A percentile compares a stretch with the other conserved stretches of the same genome.
Conservation (phyloP, 2,888 invertebrate species). For the Monoplex corrugatus region DNA sequence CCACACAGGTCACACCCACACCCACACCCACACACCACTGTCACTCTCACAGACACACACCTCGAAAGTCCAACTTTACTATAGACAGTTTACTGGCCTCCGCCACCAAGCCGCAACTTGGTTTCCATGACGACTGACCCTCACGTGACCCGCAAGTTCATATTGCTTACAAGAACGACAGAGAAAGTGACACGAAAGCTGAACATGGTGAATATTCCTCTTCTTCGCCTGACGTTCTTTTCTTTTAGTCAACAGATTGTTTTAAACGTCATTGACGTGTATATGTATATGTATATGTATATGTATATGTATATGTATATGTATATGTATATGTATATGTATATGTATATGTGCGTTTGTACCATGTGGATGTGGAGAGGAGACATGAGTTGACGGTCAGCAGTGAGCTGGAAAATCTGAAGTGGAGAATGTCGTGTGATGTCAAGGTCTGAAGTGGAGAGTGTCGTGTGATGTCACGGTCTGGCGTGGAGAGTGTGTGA, state of each 20-base stretch:
- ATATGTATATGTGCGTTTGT: not conserved
- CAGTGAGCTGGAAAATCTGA: too few relatives aligned
- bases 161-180: too few relatives aligned
- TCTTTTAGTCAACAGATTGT: too few relatives aligned
- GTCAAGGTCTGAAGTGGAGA: too few relatives aligned
- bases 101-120: not conserved
- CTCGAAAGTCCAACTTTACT: conserved; percentile 28
- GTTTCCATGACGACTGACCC: not conserved
- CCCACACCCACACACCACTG: not conserved
- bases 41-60: not conserved
- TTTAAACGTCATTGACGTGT: not conserved
- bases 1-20: not conserved
- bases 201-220: too few relatives aligned
- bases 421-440: too few relatives aligned
- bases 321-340: conserved; percentile 17
- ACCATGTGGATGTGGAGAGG: too few relatives aligned
- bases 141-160: not conserved
- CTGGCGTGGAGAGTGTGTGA: too few relatives aligned
- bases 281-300: conserved; percentile 32
- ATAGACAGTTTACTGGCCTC: conserved; percentile 42
- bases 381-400: too few relatives aligned
- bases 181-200: too few relatives aligned
- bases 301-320: conserved; percentile 2
- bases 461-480: too few relatives aligned
- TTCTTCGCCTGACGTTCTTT: too few relatives aligned